A percentile compares a stretch with the other conserved stretches of the same genome.
These are phyloP conservation scores for Acronicta aceris DNA, from an alignment of 2,888 invertebrate species.

Conservation along the genomic window DNA sequence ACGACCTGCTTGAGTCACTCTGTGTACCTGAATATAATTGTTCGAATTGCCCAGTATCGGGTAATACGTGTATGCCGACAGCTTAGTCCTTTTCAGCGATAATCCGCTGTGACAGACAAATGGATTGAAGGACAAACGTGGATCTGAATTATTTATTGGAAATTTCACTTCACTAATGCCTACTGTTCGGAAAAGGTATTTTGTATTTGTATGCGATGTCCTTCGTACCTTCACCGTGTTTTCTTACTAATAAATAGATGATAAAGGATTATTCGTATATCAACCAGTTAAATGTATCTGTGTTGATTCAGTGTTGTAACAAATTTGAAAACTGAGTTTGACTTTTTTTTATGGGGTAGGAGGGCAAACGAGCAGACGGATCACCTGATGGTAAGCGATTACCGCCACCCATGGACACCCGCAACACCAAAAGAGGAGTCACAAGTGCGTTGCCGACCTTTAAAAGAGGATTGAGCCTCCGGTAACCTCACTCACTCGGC, in stretches of 20 bases:
- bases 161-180: conserved; percentile 41
- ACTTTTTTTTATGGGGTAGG: too few species aligned
- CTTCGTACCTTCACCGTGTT: conserved; percentile 6
- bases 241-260: conserved; percentile 21
- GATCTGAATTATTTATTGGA: conserved; percentile 54
- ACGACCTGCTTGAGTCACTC: not conserved
- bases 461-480: too few species aligned
- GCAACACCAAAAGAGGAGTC: too few species aligned
- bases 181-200: conserved; percentile 33
- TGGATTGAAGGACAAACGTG: conserved; percentile 52
- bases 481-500: too few species aligned
- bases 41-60: conserved; percentile 17
- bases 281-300: too few species aligned
- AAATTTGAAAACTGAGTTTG: too few species aligned
- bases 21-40: not conserved
- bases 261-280: conserved; percentile 8
- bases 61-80: conserved; percentile 17
- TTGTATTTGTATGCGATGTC: conserved; percentile 19
- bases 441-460: too few species aligned
- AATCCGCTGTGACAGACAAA: conserved; percentile 52
- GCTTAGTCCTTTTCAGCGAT: conserved; percentile 50
- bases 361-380: too few species aligned
- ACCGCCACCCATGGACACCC: too few species aligned
- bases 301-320: too few species aligned
- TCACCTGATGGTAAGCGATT: too few species aligned